Evolutionary conservation across 2,888 invertebrate genomes (phyloP), one percentile per base, ranked within the genome.

Genomic region (Lysandra coridon): DNA sequence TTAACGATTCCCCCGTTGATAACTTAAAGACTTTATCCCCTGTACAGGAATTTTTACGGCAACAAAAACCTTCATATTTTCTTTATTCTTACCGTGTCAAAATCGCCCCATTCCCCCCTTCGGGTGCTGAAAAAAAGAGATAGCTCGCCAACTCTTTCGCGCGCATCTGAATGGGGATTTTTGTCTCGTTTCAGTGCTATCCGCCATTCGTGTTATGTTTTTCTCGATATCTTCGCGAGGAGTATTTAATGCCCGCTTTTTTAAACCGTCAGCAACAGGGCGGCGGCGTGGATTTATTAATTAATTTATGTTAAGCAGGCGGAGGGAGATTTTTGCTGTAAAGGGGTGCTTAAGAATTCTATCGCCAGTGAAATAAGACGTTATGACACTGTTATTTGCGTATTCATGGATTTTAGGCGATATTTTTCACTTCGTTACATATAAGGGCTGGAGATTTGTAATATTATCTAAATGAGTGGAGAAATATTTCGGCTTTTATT

Each of bases 21-120:
- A 93, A 93, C 92, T 93, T 94, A 93, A 94, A 93, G 92, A 94
- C 93, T 93, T 94, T 92, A 94, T 93, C 92, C 92, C 91, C 88
- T 89, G 91, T 92, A 90, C 90, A 91, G 93, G 93, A 94, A 93
- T 94, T 94, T 94, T 94, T 94, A 94, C 93, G 91, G 92, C 88
- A 92, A 92, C 92, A 92, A 92, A 92, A 92, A 92, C 93, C 89
- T 90, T 93, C 92, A 94, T 94, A 94, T 94, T 94, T 94, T 94
- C 93, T 94, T 94, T 93, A 93, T 93, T 93, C 92, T 90, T 90
- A 86, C 90, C 92, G 92, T 92, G 92, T 93, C 91, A 92, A 92
- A 92, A 92, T 92, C 91, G 90, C 88, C 90, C 89, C 87, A 84
- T 86, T 86, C 89, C 90, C 91, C 88, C 88, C 88, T 87, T 88